These are phyloP conservation scores for Aplidium turbinatum DNA, from an alignment of 23 tunicate genomes.

Conservation along the genomic window DNA sequence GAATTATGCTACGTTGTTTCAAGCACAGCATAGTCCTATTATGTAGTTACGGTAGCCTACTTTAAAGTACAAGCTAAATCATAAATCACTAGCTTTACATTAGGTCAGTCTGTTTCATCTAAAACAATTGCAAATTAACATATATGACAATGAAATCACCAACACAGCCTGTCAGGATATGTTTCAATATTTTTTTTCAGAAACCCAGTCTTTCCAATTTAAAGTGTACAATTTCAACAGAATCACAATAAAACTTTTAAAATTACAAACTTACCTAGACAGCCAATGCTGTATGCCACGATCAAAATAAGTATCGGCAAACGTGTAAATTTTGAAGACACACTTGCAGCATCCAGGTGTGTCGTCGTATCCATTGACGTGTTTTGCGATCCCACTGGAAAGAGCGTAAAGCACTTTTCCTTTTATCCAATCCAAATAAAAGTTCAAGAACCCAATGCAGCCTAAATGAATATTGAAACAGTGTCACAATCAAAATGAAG, in stretches of 20 bases:
- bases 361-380: slow-evolving; percentile 34
- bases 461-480: too few relatives aligned
- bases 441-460: slow-evolving; percentile 44
- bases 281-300: slow-evolving; percentile 71
- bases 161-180: too few relatives aligned
- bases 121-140: too few relatives aligned
- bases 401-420: slow-evolving; percentile 46
- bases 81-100: too few relatives aligned
- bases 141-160: too few relatives aligned
- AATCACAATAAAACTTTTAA: neutral
- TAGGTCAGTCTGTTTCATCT: too few relatives aligned
- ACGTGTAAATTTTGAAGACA: slow-evolving; percentile 52
- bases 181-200: neutral
- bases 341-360: slow-evolving; percentile 45
- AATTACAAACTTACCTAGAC: slow-evolving; percentile 40
- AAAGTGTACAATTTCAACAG: neutral
- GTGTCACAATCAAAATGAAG: too few relatives aligned
- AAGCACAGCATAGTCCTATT: too few relatives aligned
- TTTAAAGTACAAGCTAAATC: too few relatives aligned
- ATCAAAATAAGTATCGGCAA: slow-evolving; percentile 79
- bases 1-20: too few relatives aligned
- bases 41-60: too few relatives aligned
- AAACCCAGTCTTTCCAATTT: neutral
- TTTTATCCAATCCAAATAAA: slow-evolving; percentile 66
- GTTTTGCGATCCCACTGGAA: slow-evolving; percentile 23